Base-by-base conservation (phyloP, 2,888 invertebrate species). In the Cantharis flavilabris region DNA sequence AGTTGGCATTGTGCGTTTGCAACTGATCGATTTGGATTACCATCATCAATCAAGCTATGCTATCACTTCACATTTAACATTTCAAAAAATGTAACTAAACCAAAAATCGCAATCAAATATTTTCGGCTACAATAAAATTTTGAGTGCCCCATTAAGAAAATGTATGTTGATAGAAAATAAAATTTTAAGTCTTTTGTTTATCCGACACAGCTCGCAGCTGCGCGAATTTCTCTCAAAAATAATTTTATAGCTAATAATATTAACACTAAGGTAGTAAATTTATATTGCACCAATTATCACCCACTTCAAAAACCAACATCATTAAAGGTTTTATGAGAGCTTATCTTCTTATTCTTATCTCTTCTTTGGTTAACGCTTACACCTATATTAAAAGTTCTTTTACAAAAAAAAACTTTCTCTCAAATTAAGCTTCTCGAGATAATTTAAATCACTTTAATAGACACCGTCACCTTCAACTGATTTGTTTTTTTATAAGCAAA, bases 301-400 rank as follows among this genome's bases (percentile, higher is more conserved):
- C 65, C 65, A 67, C 65, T 67, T 67, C 65, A 16, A 67, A 67
- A 67, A 67, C 65, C 65, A 67, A 67, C 65, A 67, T 67, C 65
- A 67, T 67, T 67, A 67, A 67, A 67, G 65, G 65, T 67, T 67
- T 67, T 67, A 67, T 26, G 65, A 67, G 65, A 67, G 65, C 65
- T 67, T 67, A 67, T 67, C 65, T 67, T 26, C 26, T 23, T 23
- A 23, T 26, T 67, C 26, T 67, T 67, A 67, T 26, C 20, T 67
- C 65, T 16, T 64, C 20, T 67, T 49, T 49, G 49, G 49, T 49
- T 49, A 49, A 49, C 49, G 49, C 49, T 49, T 49, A 49, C 49
- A 49, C 49, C 49, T 49, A 49, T 49, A 49, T 49, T 49, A 49
- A 49, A 49, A 49, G 49, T 49, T 49, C 49, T n/a, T 49, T 49